phyloP scores from a whole-genome alignment of 2,113 vertebrate genomes.

The Cinclus mexicanus region DNA sequence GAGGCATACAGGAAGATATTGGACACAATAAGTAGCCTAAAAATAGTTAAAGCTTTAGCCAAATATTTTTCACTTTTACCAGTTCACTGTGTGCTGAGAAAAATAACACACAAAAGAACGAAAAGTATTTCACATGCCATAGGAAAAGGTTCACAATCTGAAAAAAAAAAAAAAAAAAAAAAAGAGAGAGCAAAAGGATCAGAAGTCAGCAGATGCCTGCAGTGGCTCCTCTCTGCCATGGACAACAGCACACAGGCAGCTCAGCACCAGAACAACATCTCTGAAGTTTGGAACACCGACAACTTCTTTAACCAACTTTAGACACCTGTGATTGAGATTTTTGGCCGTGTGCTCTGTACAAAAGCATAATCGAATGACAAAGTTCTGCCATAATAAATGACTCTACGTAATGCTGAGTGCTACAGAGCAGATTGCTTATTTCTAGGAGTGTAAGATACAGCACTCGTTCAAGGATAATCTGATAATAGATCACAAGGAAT shows the following conservation, averaged over 20 bases:
- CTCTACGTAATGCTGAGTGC: neutral
- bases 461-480: slow-evolving; percentile 49
- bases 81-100: neutral
- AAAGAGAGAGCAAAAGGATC: neutral
- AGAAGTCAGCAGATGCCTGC: neutral
- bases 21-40: slow-evolving; percentile 36
- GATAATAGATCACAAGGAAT: slow-evolving; percentile 44
- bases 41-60: slow-evolving; percentile 51
- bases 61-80: slow-evolving; percentile 32
- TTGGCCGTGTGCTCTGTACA: slow-evolving; percentile 21
- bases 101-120: neutral
- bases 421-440: slow-evolving; percentile 49
- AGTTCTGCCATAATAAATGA: slow-evolving; percentile 46
- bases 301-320: slow-evolving; percentile 17
- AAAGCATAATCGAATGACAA: slow-evolving; percentile 58
- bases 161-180: neutral
- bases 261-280: neutral
- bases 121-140: neutral
- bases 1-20: neutral
- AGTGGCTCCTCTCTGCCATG: neutral
- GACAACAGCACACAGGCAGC: neutral
- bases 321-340: slow-evolving; percentile 52
- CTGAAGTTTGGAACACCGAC: neutral
- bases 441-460: slow-evolving; percentile 42
- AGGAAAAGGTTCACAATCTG: neutral